Evolutionary conservation across 35 echinoderm and acorn worm species (phyloP), one percentile per base, ranked within the genome.

Genomic region (Chiridota heheva): DNA sequence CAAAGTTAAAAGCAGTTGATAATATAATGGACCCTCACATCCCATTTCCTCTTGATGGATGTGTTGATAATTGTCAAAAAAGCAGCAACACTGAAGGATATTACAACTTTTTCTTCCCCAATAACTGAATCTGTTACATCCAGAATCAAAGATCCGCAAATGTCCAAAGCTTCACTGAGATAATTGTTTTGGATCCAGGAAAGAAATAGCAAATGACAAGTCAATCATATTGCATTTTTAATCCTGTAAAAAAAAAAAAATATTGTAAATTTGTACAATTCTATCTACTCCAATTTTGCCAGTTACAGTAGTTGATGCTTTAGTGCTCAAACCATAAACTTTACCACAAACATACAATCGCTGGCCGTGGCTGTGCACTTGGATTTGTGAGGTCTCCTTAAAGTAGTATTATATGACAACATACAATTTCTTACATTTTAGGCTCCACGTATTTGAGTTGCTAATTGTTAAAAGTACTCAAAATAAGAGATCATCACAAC

Each of bases 11-110:
- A n/a, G n/a, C n/a, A 39, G 22, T 1, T 6, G 33, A 36, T 32
- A 68, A 25, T 68, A 37, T 68, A 41, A 38, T 68, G 64, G 6
- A 68, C 64, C 40, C 64, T 68, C 1, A 68, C 64, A 36, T 36
- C 64, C 64, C 64, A 68, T 5, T 39, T 17, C 18, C 40, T 37
- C 40, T 36, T 68, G 4, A 68, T 7, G 36, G 5, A 68, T 20
- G 7, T 68, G 16, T 41, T 68, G 18, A 68, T 68, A 0, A 68
- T 26, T 32, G 64, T 68, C 15, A 68, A 16, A 5, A 68, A 68
- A 3, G 30, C 64, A 2, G 64, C 34, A 68, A 26, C 33, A 39
- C 1, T 68, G 30, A 10, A 68, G 33, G 1, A 36, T 30, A 68
- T 1, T 36, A 68, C 40, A 20, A 37, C 36, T 36, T 37, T 68